Percentiles rank a stretch among this genome's conserved stretches.
These are phyloP conservation scores for Phalanger gymnotis DNA, from an alignment of 2,797 vertebrate genomes.

Conservation along the genomic window DNA sequence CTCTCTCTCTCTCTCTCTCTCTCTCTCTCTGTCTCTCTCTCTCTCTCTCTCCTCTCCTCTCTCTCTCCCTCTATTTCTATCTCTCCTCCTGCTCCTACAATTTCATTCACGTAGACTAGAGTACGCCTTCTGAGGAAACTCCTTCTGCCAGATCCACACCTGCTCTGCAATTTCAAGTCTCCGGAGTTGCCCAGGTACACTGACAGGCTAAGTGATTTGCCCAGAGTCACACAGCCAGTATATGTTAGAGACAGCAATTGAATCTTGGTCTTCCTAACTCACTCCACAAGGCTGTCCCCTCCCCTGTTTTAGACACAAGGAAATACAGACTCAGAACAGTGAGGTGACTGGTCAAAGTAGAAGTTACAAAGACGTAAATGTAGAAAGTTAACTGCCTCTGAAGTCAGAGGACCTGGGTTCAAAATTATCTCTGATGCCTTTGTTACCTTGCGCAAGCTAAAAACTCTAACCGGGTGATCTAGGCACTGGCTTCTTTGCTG, in stretches of 20 bases:
- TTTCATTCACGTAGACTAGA: neutral
- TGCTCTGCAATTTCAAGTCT: neutral
- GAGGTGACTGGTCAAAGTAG: neutral
- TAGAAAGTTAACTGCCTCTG: neutral
- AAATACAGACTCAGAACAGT: neutral
- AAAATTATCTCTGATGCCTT: neutral
- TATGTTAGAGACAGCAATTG: neutral
- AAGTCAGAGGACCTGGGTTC: neutral
- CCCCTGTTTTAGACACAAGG: neutral
- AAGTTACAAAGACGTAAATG: neutral
- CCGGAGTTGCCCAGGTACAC: neutral
- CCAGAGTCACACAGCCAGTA: neutral
- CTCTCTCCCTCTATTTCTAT: neutral
- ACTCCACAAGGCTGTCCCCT: neutral
- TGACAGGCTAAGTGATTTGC: neutral
- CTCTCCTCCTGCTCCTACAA: neutral
- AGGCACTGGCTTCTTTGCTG: neutral
- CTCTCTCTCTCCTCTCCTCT: too few relatives aligned
- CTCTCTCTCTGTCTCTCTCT: rapidly evolving
- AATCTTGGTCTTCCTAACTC: neutral
- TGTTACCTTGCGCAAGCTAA: neutral
- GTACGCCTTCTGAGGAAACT: neutral
- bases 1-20: too few relatives aligned
- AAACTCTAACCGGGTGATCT: neutral
- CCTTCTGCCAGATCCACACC: neutral